These are phyloP conservation scores for Branchellion lobata DNA, from an alignment of 2,888 invertebrate genomes.

Conservation along the genomic window DNA sequence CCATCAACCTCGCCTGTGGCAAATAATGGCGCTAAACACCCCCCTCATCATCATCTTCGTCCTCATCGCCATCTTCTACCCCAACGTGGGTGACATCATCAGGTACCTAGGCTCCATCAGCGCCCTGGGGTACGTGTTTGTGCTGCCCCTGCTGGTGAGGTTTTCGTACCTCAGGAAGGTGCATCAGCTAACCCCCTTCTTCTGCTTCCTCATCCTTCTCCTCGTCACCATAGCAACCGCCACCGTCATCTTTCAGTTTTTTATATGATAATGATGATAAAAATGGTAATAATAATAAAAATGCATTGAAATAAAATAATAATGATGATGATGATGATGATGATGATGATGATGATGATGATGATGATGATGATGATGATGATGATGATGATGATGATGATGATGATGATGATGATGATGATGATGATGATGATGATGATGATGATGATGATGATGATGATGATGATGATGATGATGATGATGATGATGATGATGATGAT, in stretches of 20 bases:
- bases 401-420: slow-evolving; percentile 37
- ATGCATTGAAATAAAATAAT: too few species aligned
- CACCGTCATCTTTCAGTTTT: not conserved
- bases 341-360: slow-evolving; percentile 38
- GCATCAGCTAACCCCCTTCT: not conserved
- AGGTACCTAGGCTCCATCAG: not conserved
- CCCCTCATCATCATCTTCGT: not conserved
- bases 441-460: not conserved
- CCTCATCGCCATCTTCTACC: not conserved
- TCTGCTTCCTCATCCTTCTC: not conserved
- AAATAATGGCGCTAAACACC: not conserved
- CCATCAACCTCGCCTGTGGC: not conserved
- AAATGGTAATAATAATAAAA: too few species aligned
- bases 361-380: slow-evolving; percentile 1
- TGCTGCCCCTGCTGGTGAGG: not conserved
- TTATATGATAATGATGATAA: not conserved
- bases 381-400: slow-evolving; percentile 39
- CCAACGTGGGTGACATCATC: not conserved
- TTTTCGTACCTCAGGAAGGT: not conserved
- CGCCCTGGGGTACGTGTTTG: not conserved
- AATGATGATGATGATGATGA: slow-evolving; percentile 41
- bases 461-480: slow-evolving; percentile 28
- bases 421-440: slow-evolving; percentile 1
- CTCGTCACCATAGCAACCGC: not conserved
- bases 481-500: slow-evolving; percentile 19